A percentile compares a stretch with the other conserved stretches of the same genome.
These are phyloP conservation scores for Matsumyia berberina DNA, from an alignment of 2,888 invertebrate species.

Conservation along the genomic window DNA sequence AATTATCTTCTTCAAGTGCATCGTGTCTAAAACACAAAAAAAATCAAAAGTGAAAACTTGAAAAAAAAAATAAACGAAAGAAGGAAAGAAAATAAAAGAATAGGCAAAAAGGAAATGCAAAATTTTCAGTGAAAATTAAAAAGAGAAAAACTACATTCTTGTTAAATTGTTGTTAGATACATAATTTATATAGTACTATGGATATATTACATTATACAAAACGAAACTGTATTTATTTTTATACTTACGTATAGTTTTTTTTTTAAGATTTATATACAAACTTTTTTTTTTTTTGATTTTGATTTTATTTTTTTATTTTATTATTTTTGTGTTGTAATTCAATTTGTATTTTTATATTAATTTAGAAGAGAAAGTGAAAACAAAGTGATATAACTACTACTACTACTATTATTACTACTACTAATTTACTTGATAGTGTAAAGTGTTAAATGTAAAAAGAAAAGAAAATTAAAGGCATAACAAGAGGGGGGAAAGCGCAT, in stretches of 20 bases:
- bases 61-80: slow-evolving; percentile 73
- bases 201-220: slow-evolving; percentile 64
- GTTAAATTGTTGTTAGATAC: slow-evolving; percentile 76
- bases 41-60: slow-evolving; percentile 63
- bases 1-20: slow-evolving; percentile 60
- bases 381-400: slow-evolving; percentile 75
- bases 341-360: slow-evolving; percentile 75
- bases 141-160: slow-evolving; percentile 63
- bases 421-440: slow-evolving; percentile 65
- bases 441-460: slow-evolving; percentile 47
- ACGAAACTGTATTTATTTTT: slow-evolving; percentile 75
- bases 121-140: slow-evolving; percentile 60
- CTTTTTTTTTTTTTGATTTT: slow-evolving; percentile 30
- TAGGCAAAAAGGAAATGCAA: slow-evolving; percentile 57
- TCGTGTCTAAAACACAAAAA: slow-evolving; percentile 61
- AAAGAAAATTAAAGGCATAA: slow-evolving; percentile 18
- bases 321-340: slow-evolving; percentile 61
- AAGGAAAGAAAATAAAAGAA: slow-evolving; percentile 72
- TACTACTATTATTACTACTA: slow-evolving; percentile 61
- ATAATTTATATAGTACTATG: slow-evolving; percentile 74
- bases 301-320: slow-evolving; percentile 44
- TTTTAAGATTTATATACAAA: slow-evolving; percentile 62
- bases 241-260: slow-evolving; percentile 70
- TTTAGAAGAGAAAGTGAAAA: slow-evolving; percentile 63
- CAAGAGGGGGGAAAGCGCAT: slow-evolving; percentile 56